These are phyloP conservation scores for Chaitophorus viminalis DNA, from an alignment of 2,888 invertebrate genomes.

Conservation along the genomic window DNA sequence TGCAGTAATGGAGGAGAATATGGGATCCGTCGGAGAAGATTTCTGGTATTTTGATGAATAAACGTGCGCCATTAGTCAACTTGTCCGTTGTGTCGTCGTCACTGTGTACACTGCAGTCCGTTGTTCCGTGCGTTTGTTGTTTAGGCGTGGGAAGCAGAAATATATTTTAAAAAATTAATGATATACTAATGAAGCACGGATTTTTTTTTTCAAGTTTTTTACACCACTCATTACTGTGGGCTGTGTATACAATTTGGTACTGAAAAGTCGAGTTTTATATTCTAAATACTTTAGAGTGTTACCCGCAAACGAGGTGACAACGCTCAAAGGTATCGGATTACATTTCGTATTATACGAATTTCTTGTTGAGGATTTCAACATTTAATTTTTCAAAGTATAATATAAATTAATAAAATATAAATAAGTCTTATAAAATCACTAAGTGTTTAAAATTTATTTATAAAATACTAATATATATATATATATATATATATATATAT, in stretches of 20 bases:
- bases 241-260: neutral
- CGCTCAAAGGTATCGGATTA: neutral
- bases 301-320: neutral
- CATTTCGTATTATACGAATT: neutral
- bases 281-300: neutral
- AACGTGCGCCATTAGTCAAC: constrained; percentile 1
- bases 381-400: neutral
- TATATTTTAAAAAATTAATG: neutral
- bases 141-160: constrained; percentile 6
- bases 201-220: too few relatives aligned
- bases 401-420: too few relatives aligned
- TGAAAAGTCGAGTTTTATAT: neutral
- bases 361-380: neutral
- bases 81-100: neutral
- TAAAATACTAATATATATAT: neutral
- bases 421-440: neutral
- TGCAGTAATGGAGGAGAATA: neutral
- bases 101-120: neutral
- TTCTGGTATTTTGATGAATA: neutral
- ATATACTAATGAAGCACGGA: constrained; percentile 1
- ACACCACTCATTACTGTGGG: neutral
- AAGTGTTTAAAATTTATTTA: neutral
- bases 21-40: neutral
- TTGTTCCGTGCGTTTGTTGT: neutral
- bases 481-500: neutral